Base-by-base conservation (phyloP, 1,140 invertebrate genomes). In the Lepidurus couesii region DNA sequence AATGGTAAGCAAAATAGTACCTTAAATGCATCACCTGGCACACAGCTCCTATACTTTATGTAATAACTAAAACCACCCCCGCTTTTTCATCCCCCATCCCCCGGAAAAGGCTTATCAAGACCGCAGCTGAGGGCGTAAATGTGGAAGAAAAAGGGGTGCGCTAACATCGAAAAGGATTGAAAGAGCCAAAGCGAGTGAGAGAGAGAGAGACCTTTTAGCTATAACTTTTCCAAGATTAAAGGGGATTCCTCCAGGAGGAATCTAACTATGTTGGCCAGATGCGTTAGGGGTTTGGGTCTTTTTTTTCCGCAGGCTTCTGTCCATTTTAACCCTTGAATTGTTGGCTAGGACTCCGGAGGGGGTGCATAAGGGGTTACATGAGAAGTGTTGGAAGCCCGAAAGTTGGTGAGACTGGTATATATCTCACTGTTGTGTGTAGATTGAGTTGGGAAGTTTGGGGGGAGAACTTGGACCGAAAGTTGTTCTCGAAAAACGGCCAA, bases 61-160 rank as follows among this genome's bases (percentile, higher is more conserved):
- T 21, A 65, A 34, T 34, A 34, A 34, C 34, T 34, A 34, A 34
- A 34, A 65, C 53, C 53, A 65, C 53, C 53, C 45, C 53, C 53
- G 53, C 13, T 9, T 65, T 7, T 65, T 65, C 53, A 65, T 21
- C 53, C 53, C 53, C 5, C 34, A 34, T 34, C 34, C 34, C 3
- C 16, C 16, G 53, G 16, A 21, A 16, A 65, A 65, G 53, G 53
- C 16, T 65, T 21, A 21, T 16, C 16, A 21, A 13, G 53, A 65
- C 53, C 53, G 53, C 53, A 65, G 53, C 53, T 65, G 53, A 65
- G 53, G 53, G 53, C 53, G 53, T 65, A 65, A 65, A 65, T 65
- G 53, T 21, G 53, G 53, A 65, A 65, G 21, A 65, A 65, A 65
- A 65, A 21, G 53, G 53, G 53, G 16, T 65, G 53, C 53, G 53